A percentile compares a stretch with the other conserved stretches of the same genome.
phyloP scores from a whole-genome alignment of 2,797 vertebrate species.

The Serranus cabrilla region DNA sequence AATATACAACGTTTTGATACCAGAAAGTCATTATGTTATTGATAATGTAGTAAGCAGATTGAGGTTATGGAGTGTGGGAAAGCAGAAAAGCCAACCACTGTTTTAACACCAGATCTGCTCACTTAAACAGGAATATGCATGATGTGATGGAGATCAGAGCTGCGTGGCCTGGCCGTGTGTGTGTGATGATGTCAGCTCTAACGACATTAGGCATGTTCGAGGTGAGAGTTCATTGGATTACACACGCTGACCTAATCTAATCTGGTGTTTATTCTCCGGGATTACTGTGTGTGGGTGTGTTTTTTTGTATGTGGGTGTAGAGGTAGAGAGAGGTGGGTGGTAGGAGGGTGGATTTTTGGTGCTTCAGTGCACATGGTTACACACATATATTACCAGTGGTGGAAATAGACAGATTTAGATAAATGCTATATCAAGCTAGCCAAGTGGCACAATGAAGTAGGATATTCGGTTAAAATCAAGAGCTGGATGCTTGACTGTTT shows the following conservation, averaged over 20 bases:
- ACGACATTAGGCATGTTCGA: conserved; percentile 58
- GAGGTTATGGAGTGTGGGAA: conserved; percentile 17
- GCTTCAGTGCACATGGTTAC: background rate
- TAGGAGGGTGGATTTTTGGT: background rate
- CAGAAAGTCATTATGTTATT: conserved; percentile 17
- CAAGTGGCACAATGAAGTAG: no score
- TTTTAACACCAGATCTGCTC: conserved; percentile 34
- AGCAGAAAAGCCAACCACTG: conserved; percentile 8
- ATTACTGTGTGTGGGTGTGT: conserved; percentile 42
- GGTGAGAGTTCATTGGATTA: conserved; percentile 78
- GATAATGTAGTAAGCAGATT: conserved; percentile 30
- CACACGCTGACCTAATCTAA: conserved; percentile 61
- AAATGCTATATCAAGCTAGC: no score
- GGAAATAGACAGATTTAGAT: no score
- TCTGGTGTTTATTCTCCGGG: conserved; percentile 55
- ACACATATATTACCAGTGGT: background rate
- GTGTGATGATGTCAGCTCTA: conserved; percentile 38
- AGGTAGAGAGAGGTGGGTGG: background rate
- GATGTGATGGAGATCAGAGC: conserved; percentile 23
- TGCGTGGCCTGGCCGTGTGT: background rate
- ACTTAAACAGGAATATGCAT: conserved; percentile 4
- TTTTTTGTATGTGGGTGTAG: conserved; percentile 3
- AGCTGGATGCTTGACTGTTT: no score
- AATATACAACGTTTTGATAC: conserved; percentile 2
- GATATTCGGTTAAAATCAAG: no score